Evolutionary conservation across 2,888 invertebrate species (phyloP).

Genomic region (Lacanobia wlatinum): DNA sequence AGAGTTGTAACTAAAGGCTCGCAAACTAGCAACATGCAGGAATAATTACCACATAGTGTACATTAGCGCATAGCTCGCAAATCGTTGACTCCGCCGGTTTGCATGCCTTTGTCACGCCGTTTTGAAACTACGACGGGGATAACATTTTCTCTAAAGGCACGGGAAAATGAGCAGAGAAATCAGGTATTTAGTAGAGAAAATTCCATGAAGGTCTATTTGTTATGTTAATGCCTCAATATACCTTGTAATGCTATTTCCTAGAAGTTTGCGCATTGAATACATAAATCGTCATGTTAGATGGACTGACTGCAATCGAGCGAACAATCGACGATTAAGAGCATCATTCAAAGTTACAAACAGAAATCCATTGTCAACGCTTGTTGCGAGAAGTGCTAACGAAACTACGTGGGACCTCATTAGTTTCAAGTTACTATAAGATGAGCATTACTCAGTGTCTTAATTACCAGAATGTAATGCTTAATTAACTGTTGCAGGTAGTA

Average conservation of each 20-base stretch:
- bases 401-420: conserved; percentile 73
- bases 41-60: conserved; percentile 68
- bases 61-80: conserved; percentile 68
- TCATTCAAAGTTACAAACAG: conserved; percentile 60
- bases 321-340: conserved; percentile 78
- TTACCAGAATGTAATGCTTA: conserved; percentile 41
- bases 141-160: conserved; percentile 49
- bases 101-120: conserved; percentile 56
- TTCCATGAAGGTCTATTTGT: conserved; percentile 19
- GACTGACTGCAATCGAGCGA: conserved; percentile 60
- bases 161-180: conserved; percentile 38
- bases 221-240: conserved; percentile 11
- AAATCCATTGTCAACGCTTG: conserved; percentile 74
- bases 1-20: conserved; percentile 55
- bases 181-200: conserved; percentile 29
- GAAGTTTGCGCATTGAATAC: conserved; percentile 6
- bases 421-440: conserved; percentile 58
- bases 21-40: conserved; percentile 68
- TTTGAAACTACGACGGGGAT: conserved; percentile 54
- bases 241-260: conserved; percentile 6
- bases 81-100: conserved; percentile 66
- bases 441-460: conserved; percentile 56
- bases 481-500: conserved; percentile 32
- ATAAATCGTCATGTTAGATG: conserved; percentile 42
- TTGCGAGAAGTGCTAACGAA: conserved; percentile 66